Evolutionary conservation across 2,888 invertebrate species (phyloP), one percentile per base, ranked within the genome.

Genomic region (Dysmachus trigonus): DNA sequence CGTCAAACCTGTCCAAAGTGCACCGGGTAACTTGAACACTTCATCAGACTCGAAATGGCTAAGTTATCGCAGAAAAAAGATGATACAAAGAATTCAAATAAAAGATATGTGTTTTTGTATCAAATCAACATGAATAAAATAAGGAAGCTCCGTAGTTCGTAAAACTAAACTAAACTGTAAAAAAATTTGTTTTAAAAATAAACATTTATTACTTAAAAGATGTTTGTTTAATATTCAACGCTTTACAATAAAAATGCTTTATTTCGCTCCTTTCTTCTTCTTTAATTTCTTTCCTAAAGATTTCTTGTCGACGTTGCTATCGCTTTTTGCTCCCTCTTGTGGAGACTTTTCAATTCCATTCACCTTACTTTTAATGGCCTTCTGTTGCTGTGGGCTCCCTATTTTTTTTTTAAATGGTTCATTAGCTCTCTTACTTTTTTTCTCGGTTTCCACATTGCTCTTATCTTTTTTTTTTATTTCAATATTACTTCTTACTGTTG

Each of bases 241-340:
- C 8, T 73, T 13, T 73, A 73, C 2, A 33, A 73, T 33, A 15
- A 31, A 22, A 27, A 33, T 35, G 33, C n/a, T 73, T 72, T 35
- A 47, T 47, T 15, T 82, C 7, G 6, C 31, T 31, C 8, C 87
- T 87, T 41, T 89, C 88, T 51, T 89, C 89, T 38, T 90, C 91
- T 7, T 88, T 87, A 0, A 89, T 88, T 85, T 92, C 27, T 62
- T 62, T 22, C 62, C 62, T 22, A 62, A 62, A 22, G 62, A 2
- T 62, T 27, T 62, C 27, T 62, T 62, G 0, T 10, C 62, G 3
- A 22, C 22, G 1, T 18, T 10, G 27, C 8, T 10, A 7, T 27
- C 27, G 10, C 22, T 27, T 62, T 62, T 10, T 1, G 7, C 6
- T 10, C 10, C 27, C 27, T 62, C 22, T 13, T 27, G 22, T 8